Conservation (phyloP, 2,113 vertebrate species). For the Sinocyclocheilus anophthalmus region DNA sequence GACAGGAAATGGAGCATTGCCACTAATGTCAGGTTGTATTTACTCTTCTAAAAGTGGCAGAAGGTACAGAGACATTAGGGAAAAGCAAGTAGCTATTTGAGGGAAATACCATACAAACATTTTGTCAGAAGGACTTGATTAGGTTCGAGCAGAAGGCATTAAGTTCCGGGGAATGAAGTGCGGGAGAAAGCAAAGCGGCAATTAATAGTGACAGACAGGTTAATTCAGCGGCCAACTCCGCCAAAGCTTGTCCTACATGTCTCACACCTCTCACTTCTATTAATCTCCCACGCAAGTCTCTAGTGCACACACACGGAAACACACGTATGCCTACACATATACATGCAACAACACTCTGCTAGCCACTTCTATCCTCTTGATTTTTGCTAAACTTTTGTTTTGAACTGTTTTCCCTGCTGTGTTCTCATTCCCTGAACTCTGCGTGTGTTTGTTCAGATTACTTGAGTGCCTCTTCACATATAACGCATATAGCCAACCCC, state of each 20-base stretch:
- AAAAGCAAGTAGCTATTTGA: constrained; percentile 1
- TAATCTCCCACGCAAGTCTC: constrained; percentile 58
- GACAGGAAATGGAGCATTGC: neutral
- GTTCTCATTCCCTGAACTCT: constrained; percentile 23
- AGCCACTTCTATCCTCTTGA: constrained; percentile 11
- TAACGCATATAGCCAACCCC: constrained; percentile 6
- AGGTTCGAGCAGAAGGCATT: constrained; percentile 42
- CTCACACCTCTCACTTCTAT: constrained; percentile 54
- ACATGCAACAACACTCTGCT: constrained; percentile 26
- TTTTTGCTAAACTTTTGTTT: constrained; percentile 40
- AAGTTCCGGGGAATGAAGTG: constrained; percentile 57
- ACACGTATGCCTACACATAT: constrained; percentile 26
- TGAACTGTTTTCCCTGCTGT: constrained; percentile 4
- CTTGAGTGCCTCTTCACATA: constrained; percentile 54
- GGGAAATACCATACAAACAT: constrained; percentile 12
- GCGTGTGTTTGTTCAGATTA: constrained; percentile 49
- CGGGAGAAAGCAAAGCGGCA: constrained; percentile 45
- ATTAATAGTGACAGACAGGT: constrained; percentile 66
- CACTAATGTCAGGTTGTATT: neutral
- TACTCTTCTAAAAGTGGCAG: neutral
- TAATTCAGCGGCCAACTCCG: constrained; percentile 62
- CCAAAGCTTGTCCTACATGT: constrained; percentile 54
- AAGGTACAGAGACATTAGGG: neutral
- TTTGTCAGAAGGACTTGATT: constrained; percentile 15
- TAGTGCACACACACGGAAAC: constrained; percentile 23